These are phyloP conservation scores for Typhlichthys eigenmanni DNA, from an alignment of 2,797 vertebrate species.

Conservation along the genomic window DNA sequence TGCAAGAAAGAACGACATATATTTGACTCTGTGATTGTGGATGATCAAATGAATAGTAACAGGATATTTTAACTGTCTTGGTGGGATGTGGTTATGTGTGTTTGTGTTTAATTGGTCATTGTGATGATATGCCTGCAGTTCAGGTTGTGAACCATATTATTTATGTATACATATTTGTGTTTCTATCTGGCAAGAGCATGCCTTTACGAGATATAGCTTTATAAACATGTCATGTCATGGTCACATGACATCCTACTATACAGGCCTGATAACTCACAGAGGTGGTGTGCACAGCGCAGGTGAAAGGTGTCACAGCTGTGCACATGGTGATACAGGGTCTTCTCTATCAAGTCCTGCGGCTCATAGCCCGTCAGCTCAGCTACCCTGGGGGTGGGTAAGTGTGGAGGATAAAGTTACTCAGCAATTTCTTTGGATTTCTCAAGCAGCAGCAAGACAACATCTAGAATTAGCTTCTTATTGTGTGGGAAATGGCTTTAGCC, in stretches of 20 bases:
- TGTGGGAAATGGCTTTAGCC: background rate
- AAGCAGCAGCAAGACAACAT: background rate
- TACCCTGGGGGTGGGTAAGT: constrained; percentile 78
- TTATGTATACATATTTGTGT: no score
- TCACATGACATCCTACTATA: background rate
- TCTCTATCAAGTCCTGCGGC: constrained; percentile 98
- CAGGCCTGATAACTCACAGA: constrained; percentile 83
- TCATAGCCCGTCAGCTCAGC: constrained; percentile 97
- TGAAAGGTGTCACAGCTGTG: constrained; percentile 98
- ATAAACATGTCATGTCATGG: no score
- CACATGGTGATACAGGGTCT: constrained; percentile 97
- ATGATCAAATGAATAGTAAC: background rate
- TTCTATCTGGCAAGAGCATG: no score
- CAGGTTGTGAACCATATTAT: no score
- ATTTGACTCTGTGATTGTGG: constrained; percentile 15
- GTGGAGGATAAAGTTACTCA: background rate
- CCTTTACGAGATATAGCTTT: no score
- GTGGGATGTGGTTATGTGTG: background rate
- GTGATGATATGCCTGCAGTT: no score
- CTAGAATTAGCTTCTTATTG: background rate
- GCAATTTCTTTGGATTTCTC: background rate
- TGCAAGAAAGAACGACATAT: constrained; percentile 58
- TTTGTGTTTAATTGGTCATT: background rate
- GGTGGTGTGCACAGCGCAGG: constrained; percentile 95
- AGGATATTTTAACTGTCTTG: background rate